A percentile compares a stretch with the other conserved stretches of the same genome.
Evolutionary conservation across 2,888 invertebrate species (phyloP).

Genomic region (Heliconius charithonia): DNA sequence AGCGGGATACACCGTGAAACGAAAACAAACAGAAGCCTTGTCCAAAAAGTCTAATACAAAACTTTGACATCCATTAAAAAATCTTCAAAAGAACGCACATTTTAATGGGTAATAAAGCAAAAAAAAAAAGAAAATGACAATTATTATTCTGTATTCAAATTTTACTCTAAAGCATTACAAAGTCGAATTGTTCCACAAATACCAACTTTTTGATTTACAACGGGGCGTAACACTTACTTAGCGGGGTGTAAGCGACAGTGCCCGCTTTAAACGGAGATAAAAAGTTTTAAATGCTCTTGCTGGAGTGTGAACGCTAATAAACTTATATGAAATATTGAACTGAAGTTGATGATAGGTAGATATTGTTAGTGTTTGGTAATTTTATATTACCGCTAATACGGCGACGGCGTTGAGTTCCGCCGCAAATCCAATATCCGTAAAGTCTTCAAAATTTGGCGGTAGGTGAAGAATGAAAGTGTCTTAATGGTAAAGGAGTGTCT

Average conservation of each 20-base stretch:
- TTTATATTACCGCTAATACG: background rate
- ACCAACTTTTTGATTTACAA: conserved; percentile 67
- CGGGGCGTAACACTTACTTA: conserved; percentile 30
- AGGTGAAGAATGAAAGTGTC: too few relatives aligned
- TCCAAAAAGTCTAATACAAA: too few relatives aligned
- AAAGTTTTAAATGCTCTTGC: conserved; percentile 39
- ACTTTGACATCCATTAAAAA: conserved; percentile 9
- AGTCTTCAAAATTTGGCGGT: background rate
- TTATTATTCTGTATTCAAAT: conserved; percentile 32
- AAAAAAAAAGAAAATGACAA: conserved; percentile 1
- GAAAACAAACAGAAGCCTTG: background rate
- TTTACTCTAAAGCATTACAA: conserved; percentile 40
- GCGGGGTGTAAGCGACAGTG: conserved; percentile 37
- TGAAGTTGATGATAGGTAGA: background rate
- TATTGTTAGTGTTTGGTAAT: background rate
- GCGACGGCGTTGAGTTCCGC: background rate
- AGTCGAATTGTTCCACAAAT: conserved; percentile 62
- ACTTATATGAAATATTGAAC: conserved; percentile 23
- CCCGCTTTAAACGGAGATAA: conserved; percentile 39
- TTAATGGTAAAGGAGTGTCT: too few relatives aligned
- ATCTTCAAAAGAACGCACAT: background rate
- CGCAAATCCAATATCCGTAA: background rate
- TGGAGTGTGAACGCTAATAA: conserved; percentile 29
- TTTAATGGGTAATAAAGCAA: conserved; percentile 17
- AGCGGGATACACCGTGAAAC: background rate